Base-by-base conservation (phyloP, 64 coral and sea anemone genomes). In the Pocillopora damicornis region DNA sequence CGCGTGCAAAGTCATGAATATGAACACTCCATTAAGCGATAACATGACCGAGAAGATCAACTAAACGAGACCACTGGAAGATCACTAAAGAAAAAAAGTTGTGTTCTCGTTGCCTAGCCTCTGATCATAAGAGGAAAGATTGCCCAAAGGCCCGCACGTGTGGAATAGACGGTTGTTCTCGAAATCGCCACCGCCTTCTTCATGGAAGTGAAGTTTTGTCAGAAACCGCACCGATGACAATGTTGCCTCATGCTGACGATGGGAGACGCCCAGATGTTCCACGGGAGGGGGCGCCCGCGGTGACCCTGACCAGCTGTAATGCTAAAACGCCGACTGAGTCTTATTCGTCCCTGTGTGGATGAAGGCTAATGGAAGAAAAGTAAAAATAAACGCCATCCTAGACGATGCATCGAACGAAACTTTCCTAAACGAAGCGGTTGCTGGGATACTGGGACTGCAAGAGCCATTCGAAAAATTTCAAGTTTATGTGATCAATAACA, bases 401-500 rank as follows among this genome's bases (percentile, higher is more conserved):
- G 81, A 91, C 13, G 79, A 88, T 20, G 86, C 86, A 6, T 87
- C 82, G 34, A 92, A 80, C 37, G 82, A 92, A 78, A 82, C 86
- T 63, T 88, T 81, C 37, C 78, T 79, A 76, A 91, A 91, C 81
- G 59, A 76, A 30, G 73, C 86, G 15, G 63, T 91, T 86, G 74
- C 89, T 26, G 81, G 76, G 30, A 30, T 30, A 30, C 30, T 30
- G 30, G 30, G 30, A 30, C 30, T 30, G 30, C 30, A 30, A 30
- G 64, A 77, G 60, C 75, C 73, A 15, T 86, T 76, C 20, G 11
- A 86, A 61, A 82, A 67, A 59, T 37, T 92, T 51, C 60, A 77
- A 86, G 91, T 92, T 13, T 56, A 92, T 86, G 91, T 92, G 15
- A 34, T 92, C 51, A 92, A 92, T 63, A 79, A 92, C 61, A 61